A percentile compares a stretch with the other conserved stretches of the same genome.
phyloP scores from a whole-genome alignment of 2,797 vertebrate species.

The Channa striata region DNA sequence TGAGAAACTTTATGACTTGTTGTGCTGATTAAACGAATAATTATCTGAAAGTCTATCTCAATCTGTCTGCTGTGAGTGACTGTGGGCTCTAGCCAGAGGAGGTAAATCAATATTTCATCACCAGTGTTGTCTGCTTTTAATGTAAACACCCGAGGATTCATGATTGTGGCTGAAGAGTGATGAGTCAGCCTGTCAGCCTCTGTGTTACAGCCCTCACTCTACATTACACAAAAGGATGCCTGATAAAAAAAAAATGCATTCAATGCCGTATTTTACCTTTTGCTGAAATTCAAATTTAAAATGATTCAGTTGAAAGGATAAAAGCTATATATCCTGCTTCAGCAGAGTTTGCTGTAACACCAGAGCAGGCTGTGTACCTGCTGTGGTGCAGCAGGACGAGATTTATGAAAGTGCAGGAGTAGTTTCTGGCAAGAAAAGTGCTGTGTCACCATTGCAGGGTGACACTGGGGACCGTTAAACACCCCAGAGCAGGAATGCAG shows the following conservation, averaged over 20 bases:
- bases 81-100: conserved; percentile 32
- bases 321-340: conserved; percentile 10
- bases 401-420: conserved; percentile 70
- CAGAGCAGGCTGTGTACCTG: conserved; percentile 10
- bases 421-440: conserved; percentile 64
- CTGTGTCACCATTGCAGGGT: conserved; percentile 72
- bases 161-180: conserved; percentile 26
- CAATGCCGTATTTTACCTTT: conserved; percentile 18
- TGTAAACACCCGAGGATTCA: conserved; percentile 50
- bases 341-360: conserved; percentile 32
- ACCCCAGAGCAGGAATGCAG: conserved; percentile 48
- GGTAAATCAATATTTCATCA: conserved; percentile 76
- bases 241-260: conserved; percentile 30
- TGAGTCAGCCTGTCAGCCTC: conserved; percentile 8
- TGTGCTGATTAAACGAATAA: conserved; percentile 46
- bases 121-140: conserved; percentile 33
- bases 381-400: conserved; percentile 58
- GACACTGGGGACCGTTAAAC: conserved; percentile 39
- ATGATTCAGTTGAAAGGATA: conserved; percentile 45
- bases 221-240: background rate
- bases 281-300: conserved; percentile 27
- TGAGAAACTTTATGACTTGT: conserved; percentile 15
- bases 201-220: too few species aligned
- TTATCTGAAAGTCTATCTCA: conserved; percentile 34
- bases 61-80: conserved; percentile 54